Evolutionary conservation across 1,140 invertebrate species (phyloP), one percentile per base, ranked within the genome.

Genomic region (Bemisia tabaci): DNA sequence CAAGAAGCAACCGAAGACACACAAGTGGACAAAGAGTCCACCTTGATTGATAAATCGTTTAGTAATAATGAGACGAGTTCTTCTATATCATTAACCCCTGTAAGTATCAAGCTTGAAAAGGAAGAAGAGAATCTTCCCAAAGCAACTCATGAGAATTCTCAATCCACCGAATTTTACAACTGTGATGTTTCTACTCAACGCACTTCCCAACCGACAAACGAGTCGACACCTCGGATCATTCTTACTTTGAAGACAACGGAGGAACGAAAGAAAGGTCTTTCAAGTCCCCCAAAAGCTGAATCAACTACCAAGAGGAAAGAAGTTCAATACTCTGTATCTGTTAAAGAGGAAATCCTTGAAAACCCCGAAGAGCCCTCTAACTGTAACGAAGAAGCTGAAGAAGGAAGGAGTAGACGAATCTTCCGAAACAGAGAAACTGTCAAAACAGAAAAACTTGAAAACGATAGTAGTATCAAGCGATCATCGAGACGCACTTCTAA

Each of bases 401-500:
- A 48, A 48, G 33, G 5, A 17, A 5, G 33, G 17, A 48, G 5
- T 5, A 48, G 33, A 17, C 5, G 33, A 48, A 48, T 48, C 17
- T 48, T 48, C 33, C 33, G 33, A 48, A 48, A 48, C 33, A 2
- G 22, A 65, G 64, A 65, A 22, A 48, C 2, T 22, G 12, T 25
- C 22, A 11, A 26, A 5, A 24, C 62, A 1, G n/a, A 26, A 25
- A 65, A 62, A 62, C 58, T 23, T 21, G n/a, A 26, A 25, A 65
- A 62, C 64, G 61, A 33, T 21, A 12, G 26, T n/a, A 48, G 65
- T 26, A 58, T 72, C 2, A 75, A 76, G 71, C 70, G 75, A 21
- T 74, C 73, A 23, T 73, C 73, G 12, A 69, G 75, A 27, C 70
- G 74, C 23, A 71, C 71, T 58, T 74, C 72, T 1, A 73, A 74